Evolutionary conservation across 2,113 vertebrate genomes (phyloP), one percentile per base, ranked within the genome.

Genomic region (Heterotilapia buettikoferi): DNA sequence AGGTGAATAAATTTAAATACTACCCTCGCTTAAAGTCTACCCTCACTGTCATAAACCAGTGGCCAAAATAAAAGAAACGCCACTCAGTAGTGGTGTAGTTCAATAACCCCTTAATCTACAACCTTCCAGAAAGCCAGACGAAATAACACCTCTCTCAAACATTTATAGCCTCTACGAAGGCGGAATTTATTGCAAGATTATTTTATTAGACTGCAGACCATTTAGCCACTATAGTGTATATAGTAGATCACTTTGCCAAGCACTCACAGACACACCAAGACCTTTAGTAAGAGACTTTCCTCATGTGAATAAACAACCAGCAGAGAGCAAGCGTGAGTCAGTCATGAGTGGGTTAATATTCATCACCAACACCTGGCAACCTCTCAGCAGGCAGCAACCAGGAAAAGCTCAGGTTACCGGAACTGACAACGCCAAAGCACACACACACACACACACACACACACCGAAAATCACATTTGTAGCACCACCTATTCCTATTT

Each of bases 281-380:
- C 71, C 45, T 78, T 78, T 78, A 31, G 45, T 31, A 5, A 26
- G 40, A 78, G 73, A 82, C 43, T 61, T 79, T 81, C 66, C 83
- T 85, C 59, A 43, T 59, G 18, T 80, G 61, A 19, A n/a, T 21
- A 21, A 88, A 82, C 50, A 59, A 78, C 24, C 36, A 43, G 50
- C 45, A 26, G 43, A 84, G 57, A 78, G 21, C 19, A 57, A 57
- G 50, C 66, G 86, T 85, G 85, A 73, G 33, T 87, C 89, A 88
- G 87, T 47, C 47, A 82, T 3, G 52, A 90, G 53, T 57, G 87
- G 90, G 92, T 92, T 93, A 89, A 92, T 92, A 84, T 92, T 92
- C 85, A 89, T 89, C 91, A 88, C 71, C 86, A 91, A 89, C 93
- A 95, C 92, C 94, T 96, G 94, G 93, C 93, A 95, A 93, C 94